Evolutionary conservation across 2,113 vertebrate species (phyloP), one percentile per base, ranked within the genome.

Genomic region (Phoenicopterus ruber): DNA sequence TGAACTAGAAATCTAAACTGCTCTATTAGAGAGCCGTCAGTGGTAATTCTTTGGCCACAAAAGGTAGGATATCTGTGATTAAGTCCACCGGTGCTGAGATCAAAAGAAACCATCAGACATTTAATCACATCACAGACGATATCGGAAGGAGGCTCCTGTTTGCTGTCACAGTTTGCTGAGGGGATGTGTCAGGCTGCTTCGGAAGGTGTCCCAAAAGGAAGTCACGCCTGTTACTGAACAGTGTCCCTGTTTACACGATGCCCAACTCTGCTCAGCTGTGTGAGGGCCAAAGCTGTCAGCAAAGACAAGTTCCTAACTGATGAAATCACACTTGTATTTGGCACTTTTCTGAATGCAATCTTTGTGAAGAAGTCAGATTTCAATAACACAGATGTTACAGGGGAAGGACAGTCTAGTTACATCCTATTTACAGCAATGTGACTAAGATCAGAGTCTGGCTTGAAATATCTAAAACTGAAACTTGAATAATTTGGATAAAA

Each of bases 281-380:
- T 47, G 32, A 96, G 40, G 49, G 36, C 49, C 57, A 91, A 79
- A 90, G 18, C 47, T 86, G 61, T n/a, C 59, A 89, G 44, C 26
- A 82, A 78, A 91, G 21, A 81, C 20, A 59, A 92, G 94, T 94
- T 92, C 83, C 42, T 59, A 24, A 36, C 7, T 61, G 69, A 71
- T 96, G 91, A 96, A 86, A 67, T 92, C 92, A 96, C 17, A 21
- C 25, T 92, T 62, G 31, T 61, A 49, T 79, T 84, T 85, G 44
- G 34, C 69, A 74, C 11, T 95, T 86, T 87, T 34, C 69, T 94
- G 83, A 96, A 96, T 79, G 36, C 8, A 89, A 67, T 91, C 93
- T 76, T 89, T 96, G 81, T 93, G 69, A 59, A 74, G 31, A 50
- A 93, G 40, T 82, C 69, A 57, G 40, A 79, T 89, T 93, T 89